Percentiles rank a stretch among this genome's conserved stretches.
Evolutionary conservation across 2,888 invertebrate species (phyloP).

Genomic region (Lordiphosa fenestrarum): DNA sequence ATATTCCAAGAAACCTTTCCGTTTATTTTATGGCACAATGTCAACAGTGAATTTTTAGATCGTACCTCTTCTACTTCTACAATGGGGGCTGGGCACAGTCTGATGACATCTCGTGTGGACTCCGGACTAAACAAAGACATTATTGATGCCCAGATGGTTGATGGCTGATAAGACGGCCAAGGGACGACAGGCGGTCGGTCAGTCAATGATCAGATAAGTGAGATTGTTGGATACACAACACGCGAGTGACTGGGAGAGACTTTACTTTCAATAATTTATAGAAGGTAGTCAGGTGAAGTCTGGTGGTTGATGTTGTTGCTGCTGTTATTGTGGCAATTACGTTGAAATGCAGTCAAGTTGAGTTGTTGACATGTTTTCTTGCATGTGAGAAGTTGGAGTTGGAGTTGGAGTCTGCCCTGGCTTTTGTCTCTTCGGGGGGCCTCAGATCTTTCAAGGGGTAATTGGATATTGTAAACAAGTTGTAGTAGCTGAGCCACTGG

Average conservation of each 20-base stretch:
- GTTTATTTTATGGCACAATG: constrained; percentile 65
- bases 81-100: constrained; percentile 11
- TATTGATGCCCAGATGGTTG: constrained; percentile 73
- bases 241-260: constrained; percentile 7
- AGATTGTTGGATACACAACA: constrained; percentile 25
- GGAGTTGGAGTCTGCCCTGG: constrained; percentile 17
- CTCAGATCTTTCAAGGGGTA: constrained; percentile 43
- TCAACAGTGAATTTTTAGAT: constrained; percentile 65
- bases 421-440: constrained; percentile 58
- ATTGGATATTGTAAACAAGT: constrained; percentile 72
- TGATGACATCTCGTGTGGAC: constrained; percentile 41
- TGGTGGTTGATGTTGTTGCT: constrained; percentile 17
- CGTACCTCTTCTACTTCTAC: too few species aligned
- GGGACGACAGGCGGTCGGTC: constrained; percentile 7
- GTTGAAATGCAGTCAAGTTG: constrained; percentile 69
- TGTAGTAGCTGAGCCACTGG: constrained; percentile 39
- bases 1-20: constrained; percentile 3
- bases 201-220: constrained; percentile 47
- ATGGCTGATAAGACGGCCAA: constrained; percentile 29
- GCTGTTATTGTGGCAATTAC: constrained; percentile 59
- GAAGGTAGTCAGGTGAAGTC: constrained; percentile 73
- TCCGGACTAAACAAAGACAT: constrained; percentile 69
- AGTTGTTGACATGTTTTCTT: constrained; percentile 68
- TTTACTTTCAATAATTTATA: constrained; percentile 68
- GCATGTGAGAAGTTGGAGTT: constrained; percentile 21